These are phyloP conservation scores for Phaedon cochleariae DNA, from an alignment of 2,888 invertebrate species.

Conservation along the genomic window DNA sequence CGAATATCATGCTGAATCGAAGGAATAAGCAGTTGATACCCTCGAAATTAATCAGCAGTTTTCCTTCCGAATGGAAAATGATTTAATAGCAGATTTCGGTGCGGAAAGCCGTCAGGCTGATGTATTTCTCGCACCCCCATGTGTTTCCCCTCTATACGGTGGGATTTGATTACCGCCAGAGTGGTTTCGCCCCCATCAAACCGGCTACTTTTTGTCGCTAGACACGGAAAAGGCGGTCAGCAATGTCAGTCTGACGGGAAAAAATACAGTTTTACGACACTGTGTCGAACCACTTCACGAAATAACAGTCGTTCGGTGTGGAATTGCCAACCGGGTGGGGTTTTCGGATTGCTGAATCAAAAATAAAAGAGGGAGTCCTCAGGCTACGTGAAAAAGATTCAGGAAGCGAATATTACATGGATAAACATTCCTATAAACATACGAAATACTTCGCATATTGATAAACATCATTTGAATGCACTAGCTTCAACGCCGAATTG, in stretches of 20 bases:
- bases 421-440: too few relatives aligned
- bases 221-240: constrained; percentile 70
- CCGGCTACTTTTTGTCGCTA: constrained; percentile 60
- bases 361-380: too few relatives aligned
- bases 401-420: too few relatives aligned
- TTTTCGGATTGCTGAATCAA: too few relatives aligned
- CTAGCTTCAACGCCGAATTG: too few relatives aligned
- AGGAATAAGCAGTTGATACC: too few relatives aligned
- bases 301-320: not conserved
- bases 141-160: constrained; percentile 3
- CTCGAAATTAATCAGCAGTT: constrained; percentile 26
- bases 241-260: constrained; percentile 60
- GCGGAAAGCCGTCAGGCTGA: constrained; percentile 58
- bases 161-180: constrained; percentile 64
- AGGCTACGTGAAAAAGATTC: too few relatives aligned
- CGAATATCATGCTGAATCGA: too few relatives aligned
- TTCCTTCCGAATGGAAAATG: constrained; percentile 31
- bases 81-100: constrained; percentile 52
- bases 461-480: too few relatives aligned
- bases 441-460: too few relatives aligned
- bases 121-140: constrained; percentile 50
- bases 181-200: constrained; percentile 65
- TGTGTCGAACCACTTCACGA: not conserved
- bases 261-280: constrained; percentile 55
- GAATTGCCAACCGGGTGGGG: too few relatives aligned